Percentiles rank a stretch among this genome's conserved stretches.
Conservation (phyloP, 2,113 vertebrate genomes). For the Periophthalmus modestus region DNA sequence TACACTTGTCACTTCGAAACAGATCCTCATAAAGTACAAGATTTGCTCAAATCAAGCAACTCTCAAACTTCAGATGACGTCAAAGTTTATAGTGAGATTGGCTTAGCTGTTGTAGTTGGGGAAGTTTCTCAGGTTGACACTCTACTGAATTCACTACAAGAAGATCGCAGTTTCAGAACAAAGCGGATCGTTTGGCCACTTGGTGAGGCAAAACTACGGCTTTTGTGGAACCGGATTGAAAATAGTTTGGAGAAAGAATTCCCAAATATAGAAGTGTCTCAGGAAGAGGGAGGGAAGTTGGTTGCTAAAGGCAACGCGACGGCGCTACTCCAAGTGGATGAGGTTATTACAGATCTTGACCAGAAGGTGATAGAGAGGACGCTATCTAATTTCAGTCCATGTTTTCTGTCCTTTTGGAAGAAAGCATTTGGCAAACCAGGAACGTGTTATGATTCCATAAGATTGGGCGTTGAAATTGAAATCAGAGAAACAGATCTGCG, state of each 20-base stretch:
- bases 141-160: background rate
- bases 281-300: constrained; percentile 35
- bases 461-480: constrained; percentile 41
- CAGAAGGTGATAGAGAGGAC: constrained; percentile 23
- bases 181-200: constrained; percentile 6
- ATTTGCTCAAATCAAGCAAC: constrained; percentile 28
- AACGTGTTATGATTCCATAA: constrained; percentile 24
- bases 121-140: constrained; percentile 4
- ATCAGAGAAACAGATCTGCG: constrained; percentile 41
- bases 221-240: constrained; percentile 54
- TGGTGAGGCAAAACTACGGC: constrained; percentile 49
- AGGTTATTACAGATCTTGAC: constrained; percentile 23
- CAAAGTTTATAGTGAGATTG: constrained; percentile 20
- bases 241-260: constrained; percentile 13
- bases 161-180: background rate
- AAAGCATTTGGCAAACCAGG: constrained; percentile 20
- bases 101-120: constrained; percentile 39
- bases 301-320: constrained; percentile 36
- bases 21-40: constrained; percentile 24
- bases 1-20: constrained; percentile 24
- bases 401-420: constrained; percentile 47
- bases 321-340: constrained; percentile 40
- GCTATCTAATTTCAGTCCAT: constrained; percentile 29
- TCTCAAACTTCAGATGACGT: constrained; percentile 18
- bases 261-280: constrained; percentile 31